Evolutionary conservation across 2,797 vertebrate species (phyloP).

Genomic region (Ispidina picta): DNA sequence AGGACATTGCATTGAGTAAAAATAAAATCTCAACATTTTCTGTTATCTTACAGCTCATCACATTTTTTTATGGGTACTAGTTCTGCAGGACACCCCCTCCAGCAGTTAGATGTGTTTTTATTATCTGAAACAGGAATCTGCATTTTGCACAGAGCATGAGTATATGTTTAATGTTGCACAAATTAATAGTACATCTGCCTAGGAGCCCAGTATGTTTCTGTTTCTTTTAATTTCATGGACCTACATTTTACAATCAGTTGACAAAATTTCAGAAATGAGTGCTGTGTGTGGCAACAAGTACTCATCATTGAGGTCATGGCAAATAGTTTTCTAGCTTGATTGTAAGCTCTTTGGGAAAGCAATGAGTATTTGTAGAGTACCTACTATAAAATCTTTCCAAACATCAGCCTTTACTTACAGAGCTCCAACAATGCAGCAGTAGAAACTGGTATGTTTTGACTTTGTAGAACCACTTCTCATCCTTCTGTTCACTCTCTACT

Average conservation of each 20-base stretch:
- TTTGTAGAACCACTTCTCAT: neutral
- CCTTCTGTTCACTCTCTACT: neutral
- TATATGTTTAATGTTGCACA: neutral
- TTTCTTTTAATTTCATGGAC: neutral
- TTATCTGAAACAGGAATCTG: neutral
- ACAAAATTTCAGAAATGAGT: neutral
- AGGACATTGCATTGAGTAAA: neutral
- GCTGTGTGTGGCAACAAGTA: neutral
- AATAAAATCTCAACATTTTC: neutral
- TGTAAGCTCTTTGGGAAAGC: neutral
- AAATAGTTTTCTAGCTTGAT: neutral
- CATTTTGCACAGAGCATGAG: neutral
- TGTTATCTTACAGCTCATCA: neutral
- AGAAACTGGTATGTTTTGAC: neutral
- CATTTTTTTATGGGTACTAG: neutral
- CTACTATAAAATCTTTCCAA: neutral
- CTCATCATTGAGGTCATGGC: neutral
- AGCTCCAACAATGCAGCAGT: neutral
- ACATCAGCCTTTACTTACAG: neutral
- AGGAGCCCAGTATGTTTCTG: neutral
- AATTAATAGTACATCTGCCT: neutral
- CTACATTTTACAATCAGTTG: neutral
- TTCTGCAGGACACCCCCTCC: neutral
- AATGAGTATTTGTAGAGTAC: neutral
- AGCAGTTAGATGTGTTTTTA: neutral